Evolutionary conservation across 1,140 invertebrate species (phyloP), one percentile per base, ranked within the genome.

Genomic region (Drosophila pectinifera): DNA sequence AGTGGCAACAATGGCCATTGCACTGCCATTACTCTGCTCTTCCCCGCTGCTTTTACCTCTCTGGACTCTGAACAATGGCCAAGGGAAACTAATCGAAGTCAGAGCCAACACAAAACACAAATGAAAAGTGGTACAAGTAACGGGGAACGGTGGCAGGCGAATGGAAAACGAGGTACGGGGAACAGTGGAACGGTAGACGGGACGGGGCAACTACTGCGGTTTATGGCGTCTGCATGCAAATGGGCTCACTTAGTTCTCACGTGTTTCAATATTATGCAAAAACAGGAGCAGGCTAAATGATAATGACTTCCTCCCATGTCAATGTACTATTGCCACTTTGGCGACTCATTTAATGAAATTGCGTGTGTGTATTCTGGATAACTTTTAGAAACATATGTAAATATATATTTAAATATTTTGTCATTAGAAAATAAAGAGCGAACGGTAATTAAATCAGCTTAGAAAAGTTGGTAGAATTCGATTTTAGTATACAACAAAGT

Each of bases 171-270:
- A 34, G 31, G n/a, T n/a, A 36, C 31, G 49, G 31, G 13, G 13
- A 34, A 51, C 48, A 28, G 48, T 34, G 11, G 16, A 18, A n/a
- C 14, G 13, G 16, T 14, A 20, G 18, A 34, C 16, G 31, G 36
- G 13, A 58, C 34, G 63, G 65, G 38, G 24, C 61, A 36, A 53
- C 55, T 42, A 53, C 24, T 80, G 76, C 73, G 84, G 65, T 84
- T 84, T 85, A 84, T 84, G 81, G 58, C 51, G 81, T 84, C 81
- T 84, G 81, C 73, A 85, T 84, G 81, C 67, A 84, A 84, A 83
- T 83, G 80, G 70, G 64, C 62, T 70, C 75, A 55, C 63, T 84
- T 69, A 36, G 41, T 39, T 26, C 55, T 69, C 58, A 69, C 69
- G 61, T 84, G 55, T 75, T 83, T 74, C 75, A 36, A 46, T 82